These are phyloP conservation scores for Glaucidium brasilianum DNA, from an alignment of 2,113 vertebrate species.

Conservation along the genomic window DNA sequence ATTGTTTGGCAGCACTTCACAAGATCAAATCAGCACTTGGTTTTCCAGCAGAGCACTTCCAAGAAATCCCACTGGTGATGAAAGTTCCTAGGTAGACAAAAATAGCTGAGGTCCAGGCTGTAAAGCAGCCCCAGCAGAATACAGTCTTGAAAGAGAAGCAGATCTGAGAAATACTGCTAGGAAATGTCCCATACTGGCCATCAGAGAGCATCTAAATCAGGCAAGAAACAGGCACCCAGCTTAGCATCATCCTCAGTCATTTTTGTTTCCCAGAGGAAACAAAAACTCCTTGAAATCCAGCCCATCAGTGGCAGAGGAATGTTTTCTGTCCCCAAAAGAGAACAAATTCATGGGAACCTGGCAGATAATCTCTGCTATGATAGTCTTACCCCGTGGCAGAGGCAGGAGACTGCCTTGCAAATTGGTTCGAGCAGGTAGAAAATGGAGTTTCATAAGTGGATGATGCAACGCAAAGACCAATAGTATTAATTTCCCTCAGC, in stretches of 20 bases:
- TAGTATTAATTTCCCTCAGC: background rate
- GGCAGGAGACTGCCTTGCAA: background rate
- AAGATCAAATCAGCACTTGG: slow-evolving; percentile 42
- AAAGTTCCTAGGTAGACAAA: slow-evolving; percentile 40
- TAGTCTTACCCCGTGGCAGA: background rate
- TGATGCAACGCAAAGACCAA: background rate
- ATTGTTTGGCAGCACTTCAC: slow-evolving; percentile 35
- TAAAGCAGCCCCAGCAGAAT: background rate
- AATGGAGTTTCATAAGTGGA: background rate
- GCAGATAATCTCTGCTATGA: background rate
- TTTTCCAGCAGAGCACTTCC: slow-evolving; percentile 42
- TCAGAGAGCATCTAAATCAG: background rate
- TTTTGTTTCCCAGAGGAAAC: background rate
- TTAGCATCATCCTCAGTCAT: background rate
- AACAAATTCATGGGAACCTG: background rate
- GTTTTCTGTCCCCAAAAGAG: background rate
- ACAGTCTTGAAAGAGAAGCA: background rate
- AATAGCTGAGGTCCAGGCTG: background rate
- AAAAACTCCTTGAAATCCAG: background rate
- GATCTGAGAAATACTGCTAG: background rate
- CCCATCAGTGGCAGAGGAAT: background rate
- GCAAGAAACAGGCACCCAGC: background rate
- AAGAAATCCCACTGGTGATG: slow-evolving; percentile 33
- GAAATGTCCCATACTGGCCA: background rate
- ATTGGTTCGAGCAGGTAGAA: background rate